Evolutionary conservation across 1,140 invertebrate species (phyloP), one percentile per base, ranked within the genome.

Genomic region (Pseudomyrmex gracilis): DNA sequence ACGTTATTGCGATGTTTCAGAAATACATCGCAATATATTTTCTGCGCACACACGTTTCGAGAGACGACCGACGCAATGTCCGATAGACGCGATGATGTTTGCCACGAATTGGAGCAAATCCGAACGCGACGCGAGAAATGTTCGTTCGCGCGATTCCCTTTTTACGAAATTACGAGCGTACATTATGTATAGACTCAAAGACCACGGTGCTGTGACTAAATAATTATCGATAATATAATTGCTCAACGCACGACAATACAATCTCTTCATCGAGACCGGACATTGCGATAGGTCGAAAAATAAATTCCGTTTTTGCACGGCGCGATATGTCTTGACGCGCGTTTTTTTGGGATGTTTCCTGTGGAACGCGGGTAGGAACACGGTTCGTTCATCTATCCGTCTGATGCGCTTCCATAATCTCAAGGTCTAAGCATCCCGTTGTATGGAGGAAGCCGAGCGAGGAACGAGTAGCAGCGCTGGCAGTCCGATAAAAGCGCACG

Each of bases 71-170:
- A n/a, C 43, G 43, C 20, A 61, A 73, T 57, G 57, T n/a, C 60
- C 55, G 43, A 12, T 15, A 57, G 43, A 74, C 24, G 58, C 7
- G 10, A 73, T 17, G 49, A n/a, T 60, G 76, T 22, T 51, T 10
- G 47, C 9, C 9, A 73, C 22, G 85, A 87, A 87, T 84, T 87
- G 68, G 85, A 87, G 85, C 86, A 85, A 49, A 63, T 87, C 86
- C 68, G 60, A 80, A 84, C 83, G 76, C 34, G 34, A 34, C 34
- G 58, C 51, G 76, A 58, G 76, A 70, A 70, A 78, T 43, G 24
- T 66, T 64, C 34, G 10, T 66, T 64, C 17, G 15, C 3, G 34
- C n/a, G 20, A 55, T 15, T 24, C 55, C 60, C 70, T 73, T 34
- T 43, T 34, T 58, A 45, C 12, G 15, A 8, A 15, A n/a, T 20